Evolutionary conservation across 2,797 vertebrate genomes (phyloP).

Genomic region (Jordanella pulchra): DNA sequence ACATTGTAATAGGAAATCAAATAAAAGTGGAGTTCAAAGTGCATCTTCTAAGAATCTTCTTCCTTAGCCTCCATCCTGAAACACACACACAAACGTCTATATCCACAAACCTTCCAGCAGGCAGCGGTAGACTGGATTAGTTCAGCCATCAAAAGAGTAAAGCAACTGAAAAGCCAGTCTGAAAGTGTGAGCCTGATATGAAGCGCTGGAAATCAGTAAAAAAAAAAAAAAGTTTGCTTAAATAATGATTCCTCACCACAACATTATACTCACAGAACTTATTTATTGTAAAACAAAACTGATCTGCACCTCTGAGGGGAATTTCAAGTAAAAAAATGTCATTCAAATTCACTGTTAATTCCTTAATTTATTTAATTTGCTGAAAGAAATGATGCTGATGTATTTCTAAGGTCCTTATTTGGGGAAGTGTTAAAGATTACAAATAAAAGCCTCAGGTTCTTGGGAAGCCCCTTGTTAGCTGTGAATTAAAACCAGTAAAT

Average conservation of each 20-base stretch:
- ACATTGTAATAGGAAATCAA: conserved; percentile 48
- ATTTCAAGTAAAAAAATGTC: too few relatives aligned
- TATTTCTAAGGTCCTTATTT: neutral
- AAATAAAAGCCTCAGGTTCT: neutral
- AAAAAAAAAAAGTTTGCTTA: neutral
- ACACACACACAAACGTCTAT: neutral
- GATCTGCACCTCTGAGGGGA: too few relatives aligned
- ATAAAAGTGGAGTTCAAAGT: conserved; percentile 32
- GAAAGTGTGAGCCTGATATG: conserved; percentile 7
- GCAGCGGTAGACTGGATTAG: conserved; percentile 47
- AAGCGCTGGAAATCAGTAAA: neutral
- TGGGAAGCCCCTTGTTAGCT: neutral
- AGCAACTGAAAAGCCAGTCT: conserved; percentile 11
- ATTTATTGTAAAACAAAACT: too few relatives aligned
- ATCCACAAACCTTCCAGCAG: conserved; percentile 1
- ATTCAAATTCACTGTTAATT: neutral
- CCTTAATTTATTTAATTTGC: neutral
- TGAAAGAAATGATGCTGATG: neutral
- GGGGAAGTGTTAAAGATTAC: neutral
- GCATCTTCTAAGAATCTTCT: conserved; percentile 29
- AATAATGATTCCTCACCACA: neutral
- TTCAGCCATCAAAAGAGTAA: conserved; percentile 34
- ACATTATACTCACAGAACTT: neutral
- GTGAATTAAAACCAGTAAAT: too few relatives aligned
- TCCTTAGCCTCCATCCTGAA: conserved; percentile 7